These are phyloP conservation scores for Idaea straminata DNA, from an alignment of 2,888 invertebrate genomes.

Conservation along the genomic window DNA sequence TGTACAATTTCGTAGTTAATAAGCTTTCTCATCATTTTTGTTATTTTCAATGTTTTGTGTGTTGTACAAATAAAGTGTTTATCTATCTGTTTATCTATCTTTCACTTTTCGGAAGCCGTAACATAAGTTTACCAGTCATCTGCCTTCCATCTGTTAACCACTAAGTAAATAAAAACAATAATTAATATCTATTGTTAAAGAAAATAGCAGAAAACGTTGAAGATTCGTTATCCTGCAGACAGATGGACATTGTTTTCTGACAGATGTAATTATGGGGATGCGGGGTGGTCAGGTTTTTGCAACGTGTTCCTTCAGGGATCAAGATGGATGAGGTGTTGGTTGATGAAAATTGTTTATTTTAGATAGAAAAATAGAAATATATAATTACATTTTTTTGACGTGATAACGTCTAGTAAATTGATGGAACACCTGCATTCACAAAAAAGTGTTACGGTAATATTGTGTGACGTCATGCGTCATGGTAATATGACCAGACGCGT, in stretches of 20 bases:
- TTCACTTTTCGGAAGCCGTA: neutral
- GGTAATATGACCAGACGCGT: no score
- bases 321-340: slow-evolving; percentile 20
- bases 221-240: slow-evolving; percentile 41
- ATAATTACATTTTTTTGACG: no score
- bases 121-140: neutral
- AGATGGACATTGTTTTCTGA: slow-evolving; percentile 35
- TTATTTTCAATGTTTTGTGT: no score
- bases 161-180: neutral
- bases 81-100: neutral
- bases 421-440: no score
- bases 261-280: slow-evolving; percentile 37
- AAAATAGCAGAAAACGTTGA: slow-evolving; percentile 11
- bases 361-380: no score
- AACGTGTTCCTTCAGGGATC: slow-evolving; percentile 5
- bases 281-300: slow-evolving; percentile 18
- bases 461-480: no score
- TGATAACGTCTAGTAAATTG: no score
- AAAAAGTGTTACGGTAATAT: no score
- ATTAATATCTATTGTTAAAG: neutral
- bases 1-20: no score
- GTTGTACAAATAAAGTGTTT: no score
- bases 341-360: slow-evolving; percentile 7
- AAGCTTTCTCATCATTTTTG: no score
- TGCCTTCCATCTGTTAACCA: neutral